Percentiles rank a stretch among this genome's conserved stretches.
Conservation (phyloP, 2,888 invertebrate species). For the Cyclophora punctaria region DNA sequence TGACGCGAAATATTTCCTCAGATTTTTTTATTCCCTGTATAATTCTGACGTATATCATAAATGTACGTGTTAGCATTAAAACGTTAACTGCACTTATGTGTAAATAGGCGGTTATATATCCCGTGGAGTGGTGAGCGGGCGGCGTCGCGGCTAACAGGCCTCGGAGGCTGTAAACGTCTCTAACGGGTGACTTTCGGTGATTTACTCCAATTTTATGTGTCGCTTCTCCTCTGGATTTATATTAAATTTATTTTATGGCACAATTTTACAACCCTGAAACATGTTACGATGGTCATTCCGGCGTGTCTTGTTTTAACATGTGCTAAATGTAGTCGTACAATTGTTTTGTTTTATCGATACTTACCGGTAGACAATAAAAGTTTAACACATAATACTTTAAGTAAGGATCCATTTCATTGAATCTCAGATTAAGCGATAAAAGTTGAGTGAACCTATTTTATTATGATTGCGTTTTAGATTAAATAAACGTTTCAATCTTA, state of each 20-base stretch:
- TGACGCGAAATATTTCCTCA: conserved; percentile 1
- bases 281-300: conserved; percentile 51
- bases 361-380: background rate
- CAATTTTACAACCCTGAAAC: conserved; percentile 62
- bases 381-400: background rate
- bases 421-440: too few relatives aligned
- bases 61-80: conserved; percentile 21
- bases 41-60: conserved; percentile 14
- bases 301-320: conserved; percentile 36
- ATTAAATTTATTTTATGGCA: conserved; percentile 69
- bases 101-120: conserved; percentile 55
- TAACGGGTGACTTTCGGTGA: conserved; percentile 69
- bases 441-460: conserved; percentile 5
- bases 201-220: conserved; percentile 73
- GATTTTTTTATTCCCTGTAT: conserved; percentile 9
- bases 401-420: background rate
- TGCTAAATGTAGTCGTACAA: conserved; percentile 20
- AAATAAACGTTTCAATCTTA: background rate
- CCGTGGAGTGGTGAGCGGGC: conserved; percentile 48
- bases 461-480: conserved; percentile 11
- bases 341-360: conserved; percentile 11
- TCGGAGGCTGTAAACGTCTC: conserved; percentile 68
- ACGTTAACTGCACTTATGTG: conserved; percentile 33
- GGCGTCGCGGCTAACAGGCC: conserved; percentile 58
- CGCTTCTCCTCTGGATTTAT: conserved; percentile 63